A percentile compares a stretch with the other conserved stretches of the same genome.
phyloP scores from a whole-genome alignment of 2,888 invertebrate genomes.

The Cyaniris semiargus region DNA sequence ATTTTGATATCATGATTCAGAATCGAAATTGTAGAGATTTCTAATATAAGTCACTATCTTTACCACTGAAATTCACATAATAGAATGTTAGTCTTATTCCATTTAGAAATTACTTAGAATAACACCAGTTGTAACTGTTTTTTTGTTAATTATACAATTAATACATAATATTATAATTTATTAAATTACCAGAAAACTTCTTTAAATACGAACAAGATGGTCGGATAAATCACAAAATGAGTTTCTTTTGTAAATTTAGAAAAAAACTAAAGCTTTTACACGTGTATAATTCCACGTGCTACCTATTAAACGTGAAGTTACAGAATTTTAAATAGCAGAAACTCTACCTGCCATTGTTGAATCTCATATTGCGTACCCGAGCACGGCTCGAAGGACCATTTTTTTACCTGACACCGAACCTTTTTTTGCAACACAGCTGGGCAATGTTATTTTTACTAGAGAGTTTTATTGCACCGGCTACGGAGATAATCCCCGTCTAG shows the following conservation, averaged over 20 bases:
- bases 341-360: constrained; percentile 17
- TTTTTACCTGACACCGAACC: constrained; percentile 1
- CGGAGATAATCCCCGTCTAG: constrained; percentile 12
- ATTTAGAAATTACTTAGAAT: too few relatives aligned
- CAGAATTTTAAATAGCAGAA: background rate
- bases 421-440: constrained; percentile 21
- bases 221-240: background rate
- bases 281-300: background rate
- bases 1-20: too few relatives aligned
- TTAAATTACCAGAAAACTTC: background rate
- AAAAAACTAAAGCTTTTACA: background rate
- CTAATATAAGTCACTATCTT: too few relatives aligned
- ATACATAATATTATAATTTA: too few relatives aligned
- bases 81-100: too few relatives aligned
- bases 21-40: too few relatives aligned
- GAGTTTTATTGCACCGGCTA: constrained; percentile 1
- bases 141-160: too few relatives aligned
- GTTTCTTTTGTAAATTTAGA: background rate
- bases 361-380: constrained; percentile 2
- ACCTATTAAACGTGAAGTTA: background rate
- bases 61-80: too few relatives aligned
- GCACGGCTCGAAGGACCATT: constrained; percentile 3
- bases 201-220: background rate
- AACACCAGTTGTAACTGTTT: too few relatives aligned
- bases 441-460: constrained; percentile 3